Evolutionary conservation across 2,888 invertebrate genomes (phyloP), one percentile per base, ranked within the genome.

Genomic region (Ornithoptera priamus): DNA sequence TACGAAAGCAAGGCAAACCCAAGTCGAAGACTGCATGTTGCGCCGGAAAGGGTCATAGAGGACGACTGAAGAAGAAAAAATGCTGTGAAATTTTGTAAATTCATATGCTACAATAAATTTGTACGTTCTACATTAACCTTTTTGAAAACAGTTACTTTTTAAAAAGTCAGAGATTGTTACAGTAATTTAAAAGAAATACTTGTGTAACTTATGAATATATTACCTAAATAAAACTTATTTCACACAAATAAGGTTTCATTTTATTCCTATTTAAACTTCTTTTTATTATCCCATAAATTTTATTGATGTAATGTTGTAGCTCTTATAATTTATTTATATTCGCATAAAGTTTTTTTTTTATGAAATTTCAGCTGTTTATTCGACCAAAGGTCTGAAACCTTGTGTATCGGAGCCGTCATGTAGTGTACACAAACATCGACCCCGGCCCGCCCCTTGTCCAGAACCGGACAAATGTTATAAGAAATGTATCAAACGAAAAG

Each of bases 321-420:
- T 12, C 18, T 53, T n/a, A n/a, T 18, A 50, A 20, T 20, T 57
- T 22, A 57, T 7, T 2, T 57, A 20, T 7, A 22, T 57, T 17
- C 17, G 5, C 4, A 53, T 58, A 58, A 22, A 58, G 10, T 24
- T 58, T 58, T 3, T 58, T 2, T 53, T 39, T 53, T 67, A 60
- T 66, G 65, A 67, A 61, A 50, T 87, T 87, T 68, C 85, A 89
- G 89, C 85, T 75, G 80, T 78, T 67, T 85, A 86, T 74, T 80
- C 82, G 24, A 75, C 73, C 56, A 84, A 81, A 71, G 80, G 84
- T 76, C 56, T 86, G 71, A 89, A 88, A 78, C 86, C 90, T 61
- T 91, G 91, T 75, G 77, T 86, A 67, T 88, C 90, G 62, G 87
- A 82, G 58, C 88, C 91, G 58, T 79, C 85, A 75, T 90, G 91